Percentiles rank a stretch among this genome's conserved stretches.
These are phyloP conservation scores for Apamea crenata DNA, from an alignment of 2,888 invertebrate species.

Conservation along the genomic window DNA sequence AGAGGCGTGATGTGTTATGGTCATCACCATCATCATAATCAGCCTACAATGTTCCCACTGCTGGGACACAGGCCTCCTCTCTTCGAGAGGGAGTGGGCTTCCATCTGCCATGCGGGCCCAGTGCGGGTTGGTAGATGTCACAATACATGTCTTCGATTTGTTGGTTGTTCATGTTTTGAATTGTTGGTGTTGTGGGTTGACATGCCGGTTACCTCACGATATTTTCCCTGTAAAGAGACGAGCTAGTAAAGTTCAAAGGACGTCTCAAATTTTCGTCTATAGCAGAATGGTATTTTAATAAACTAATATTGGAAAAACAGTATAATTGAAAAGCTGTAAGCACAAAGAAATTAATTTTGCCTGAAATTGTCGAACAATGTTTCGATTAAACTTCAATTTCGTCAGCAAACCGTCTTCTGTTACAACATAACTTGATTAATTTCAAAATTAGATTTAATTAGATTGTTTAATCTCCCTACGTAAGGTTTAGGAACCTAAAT, in stretches of 20 bases:
- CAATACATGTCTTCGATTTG: too few relatives aligned
- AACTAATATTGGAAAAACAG: conserved; percentile 55
- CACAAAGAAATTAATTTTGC: conserved; percentile 58
- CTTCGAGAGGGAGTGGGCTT: background rate
- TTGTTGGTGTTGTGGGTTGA: background rate
- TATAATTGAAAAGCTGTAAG: conserved; percentile 42
- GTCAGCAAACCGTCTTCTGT: conserved; percentile 42
- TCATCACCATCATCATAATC: too few relatives aligned
- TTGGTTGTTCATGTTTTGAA: background rate
- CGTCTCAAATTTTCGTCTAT: background rate
- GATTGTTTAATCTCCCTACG: conserved; percentile 12
- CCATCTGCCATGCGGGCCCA: background rate
- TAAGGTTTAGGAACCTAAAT: background rate
- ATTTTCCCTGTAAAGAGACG: background rate
- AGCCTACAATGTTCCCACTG: background rate
- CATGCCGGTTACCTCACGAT: background rate
- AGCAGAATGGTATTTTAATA: conserved; percentile 19
- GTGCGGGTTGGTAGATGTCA: too few relatives aligned
- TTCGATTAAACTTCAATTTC: conserved; percentile 60
- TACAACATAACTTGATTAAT: conserved; percentile 57
- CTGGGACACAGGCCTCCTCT: background rate
- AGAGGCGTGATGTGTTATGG: too few relatives aligned
- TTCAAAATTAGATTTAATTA: conserved; percentile 57
- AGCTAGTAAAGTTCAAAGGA: background rate
- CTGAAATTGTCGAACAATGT: conserved; percentile 59